Conservation (phyloP, 2,888 invertebrate genomes). For the Lissocephala sabroskyi region DNA sequence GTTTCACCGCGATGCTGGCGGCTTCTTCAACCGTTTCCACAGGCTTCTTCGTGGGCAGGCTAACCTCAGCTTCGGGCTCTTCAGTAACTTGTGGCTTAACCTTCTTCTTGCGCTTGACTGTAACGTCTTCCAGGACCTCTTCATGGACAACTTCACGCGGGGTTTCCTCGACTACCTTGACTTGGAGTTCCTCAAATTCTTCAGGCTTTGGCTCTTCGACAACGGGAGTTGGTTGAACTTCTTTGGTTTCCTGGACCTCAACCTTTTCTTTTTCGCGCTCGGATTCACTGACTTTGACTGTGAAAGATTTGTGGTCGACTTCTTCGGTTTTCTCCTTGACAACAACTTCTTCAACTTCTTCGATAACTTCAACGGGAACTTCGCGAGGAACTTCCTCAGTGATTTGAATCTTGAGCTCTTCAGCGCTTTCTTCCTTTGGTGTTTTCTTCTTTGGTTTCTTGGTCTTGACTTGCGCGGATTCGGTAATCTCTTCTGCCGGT, state of each 20-base stretch:
- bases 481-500: constrained; percentile 55
- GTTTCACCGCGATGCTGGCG: constrained; percentile 56
- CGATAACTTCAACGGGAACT: constrained; percentile 46
- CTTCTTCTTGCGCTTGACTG: constrained; percentile 58
- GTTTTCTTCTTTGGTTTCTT: constrained; percentile 58
- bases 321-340: constrained; percentile 24
- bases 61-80: constrained; percentile 45
- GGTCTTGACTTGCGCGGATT: constrained; percentile 49
- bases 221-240: too few relatives aligned
- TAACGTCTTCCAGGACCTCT: constrained; percentile 44
- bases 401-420: constrained; percentile 58
- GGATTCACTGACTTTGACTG: constrained; percentile 52
- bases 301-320: constrained; percentile 45
- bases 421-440: constrained; percentile 46
- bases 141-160: constrained; percentile 49
- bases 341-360: constrained; percentile 50
- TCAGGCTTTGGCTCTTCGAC: constrained; percentile 32
- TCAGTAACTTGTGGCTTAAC: constrained; percentile 47
- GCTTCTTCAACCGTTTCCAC: constrained; percentile 58
- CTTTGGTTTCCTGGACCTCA: constrained; percentile 31
- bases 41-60: constrained; percentile 36
- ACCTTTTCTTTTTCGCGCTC: constrained; percentile 36
- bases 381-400: constrained; percentile 54
- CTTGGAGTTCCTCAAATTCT: constrained; percentile 46
- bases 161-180: constrained; percentile 59